Percentiles rank a stretch among this genome's conserved stretches.
These are phyloP conservation scores for Dipodomys spectabilis DNA, from an alignment of 2,113 vertebrate genomes.

Conservation along the genomic window DNA sequence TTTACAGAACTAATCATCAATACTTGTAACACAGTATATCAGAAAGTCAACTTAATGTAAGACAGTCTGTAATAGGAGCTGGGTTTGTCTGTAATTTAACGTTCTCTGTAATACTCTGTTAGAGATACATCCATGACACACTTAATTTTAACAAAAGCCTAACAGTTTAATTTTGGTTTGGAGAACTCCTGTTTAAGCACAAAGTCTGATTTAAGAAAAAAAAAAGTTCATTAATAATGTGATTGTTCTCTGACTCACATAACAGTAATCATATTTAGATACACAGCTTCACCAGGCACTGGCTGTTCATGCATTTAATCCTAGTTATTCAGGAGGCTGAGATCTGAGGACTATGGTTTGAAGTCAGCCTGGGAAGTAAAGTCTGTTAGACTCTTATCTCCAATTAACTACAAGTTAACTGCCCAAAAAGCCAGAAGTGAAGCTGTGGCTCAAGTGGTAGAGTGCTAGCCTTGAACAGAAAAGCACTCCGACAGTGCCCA, in stretches of 20 bases:
- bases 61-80: background rate
- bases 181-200: constrained; percentile 11
- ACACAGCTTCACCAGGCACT: too few relatives aligned
- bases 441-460: too few relatives aligned
- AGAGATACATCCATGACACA: background rate
- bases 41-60: background rate
- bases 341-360: too few relatives aligned
- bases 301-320: too few relatives aligned
- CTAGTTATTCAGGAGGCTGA: too few relatives aligned
- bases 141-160: background rate
- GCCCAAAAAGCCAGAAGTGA: too few relatives aligned
- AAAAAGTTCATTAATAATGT: background rate
- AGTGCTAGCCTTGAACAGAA: too few relatives aligned
- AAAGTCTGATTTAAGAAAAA: constrained; percentile 17
- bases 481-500: too few relatives aligned
- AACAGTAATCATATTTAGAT: background rate
- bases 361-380: too few relatives aligned
- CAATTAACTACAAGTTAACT: too few relatives aligned
- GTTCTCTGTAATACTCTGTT: background rate
- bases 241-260: background rate
- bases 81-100: background rate
- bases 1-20: background rate
- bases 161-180: background rate
- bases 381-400: too few relatives aligned
- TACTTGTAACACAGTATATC: background rate